These are phyloP conservation scores for Tapirus terrestris DNA, from an alignment of 2,113 vertebrate genomes.

Conservation along the genomic window DNA sequence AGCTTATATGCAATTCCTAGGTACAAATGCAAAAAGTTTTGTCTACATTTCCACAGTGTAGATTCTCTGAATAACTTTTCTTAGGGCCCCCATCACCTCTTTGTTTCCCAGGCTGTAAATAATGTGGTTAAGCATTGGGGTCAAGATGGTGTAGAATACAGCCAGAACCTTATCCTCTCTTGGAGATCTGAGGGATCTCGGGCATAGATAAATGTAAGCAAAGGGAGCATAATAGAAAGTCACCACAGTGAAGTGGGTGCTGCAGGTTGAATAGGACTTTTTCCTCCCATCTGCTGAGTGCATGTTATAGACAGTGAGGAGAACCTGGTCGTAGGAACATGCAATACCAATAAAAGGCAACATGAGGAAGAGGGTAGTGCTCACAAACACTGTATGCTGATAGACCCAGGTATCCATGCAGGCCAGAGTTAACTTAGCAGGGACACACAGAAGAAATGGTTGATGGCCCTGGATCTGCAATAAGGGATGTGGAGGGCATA, in stretches of 20 bases:
- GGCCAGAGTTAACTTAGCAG: not conserved
- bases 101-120: not conserved
- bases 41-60: not conserved
- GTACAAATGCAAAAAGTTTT: not conserved
- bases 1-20: not conserved
- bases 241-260: slow-evolving; percentile 10
- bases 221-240: slow-evolving; percentile 17
- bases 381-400: not conserved
- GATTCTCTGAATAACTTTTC: not conserved
- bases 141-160: not conserved
- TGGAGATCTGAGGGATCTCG: not conserved
- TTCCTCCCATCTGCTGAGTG: not conserved
- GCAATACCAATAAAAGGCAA: not conserved
- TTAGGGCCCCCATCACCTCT: not conserved
- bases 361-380: not conserved
- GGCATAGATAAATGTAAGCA: not conserved
- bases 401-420: not conserved
- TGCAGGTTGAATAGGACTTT: not conserved
- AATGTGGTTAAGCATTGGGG: not conserved
- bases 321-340: not conserved
- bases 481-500: slow-evolving; percentile 18
- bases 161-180: not conserved
- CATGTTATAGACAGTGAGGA: not conserved
- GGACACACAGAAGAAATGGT: not conserved
- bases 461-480: not conserved